Evolutionary conservation across 2,113 vertebrate species (phyloP).

Genomic region (Bos indicus): DNA sequence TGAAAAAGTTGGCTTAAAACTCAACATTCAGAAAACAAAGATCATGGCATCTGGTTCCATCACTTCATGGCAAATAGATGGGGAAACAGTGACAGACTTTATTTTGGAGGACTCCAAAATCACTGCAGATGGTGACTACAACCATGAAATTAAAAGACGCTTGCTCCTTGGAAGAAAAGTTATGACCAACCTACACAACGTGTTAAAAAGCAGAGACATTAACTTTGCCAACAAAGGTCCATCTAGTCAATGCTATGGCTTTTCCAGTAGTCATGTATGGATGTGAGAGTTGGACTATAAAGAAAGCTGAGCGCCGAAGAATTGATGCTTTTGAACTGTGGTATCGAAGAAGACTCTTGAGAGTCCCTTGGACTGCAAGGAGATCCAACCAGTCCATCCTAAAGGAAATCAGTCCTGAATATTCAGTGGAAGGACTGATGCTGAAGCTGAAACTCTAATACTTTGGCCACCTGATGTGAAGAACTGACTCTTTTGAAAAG

Average conservation of each 20-base stretch:
- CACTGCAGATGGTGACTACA: not conserved
- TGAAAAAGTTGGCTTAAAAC: not conserved
- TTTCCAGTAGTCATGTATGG: not conserved
- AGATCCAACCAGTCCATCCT: too few relatives aligned
- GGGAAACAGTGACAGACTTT: not conserved
- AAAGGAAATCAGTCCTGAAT: not conserved
- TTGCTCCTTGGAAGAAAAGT: not conserved
- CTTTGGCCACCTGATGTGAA: not conserved
- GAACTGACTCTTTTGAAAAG: not conserved
- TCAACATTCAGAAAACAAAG: not conserved
- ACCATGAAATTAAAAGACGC: not conserved
- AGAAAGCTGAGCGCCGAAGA: not conserved
- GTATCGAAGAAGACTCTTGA: not conserved
- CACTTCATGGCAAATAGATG: not conserved
- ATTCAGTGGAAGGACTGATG: not conserved
- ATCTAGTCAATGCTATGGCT: not conserved
- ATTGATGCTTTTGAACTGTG: not conserved
- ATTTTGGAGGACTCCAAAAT: not conserved
- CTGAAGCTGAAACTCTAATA: not conserved
- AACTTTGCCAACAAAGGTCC: not conserved
- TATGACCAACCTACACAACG: not conserved
- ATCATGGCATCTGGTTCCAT: not conserved
- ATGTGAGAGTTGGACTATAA: not conserved
- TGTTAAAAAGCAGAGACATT: not conserved
- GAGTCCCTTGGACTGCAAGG: not conserved